Evolutionary conservation across 2,113 vertebrate species (phyloP), one percentile per base, ranked within the genome.

Genomic region (Cyanoramphus novaezelandiae): DNA sequence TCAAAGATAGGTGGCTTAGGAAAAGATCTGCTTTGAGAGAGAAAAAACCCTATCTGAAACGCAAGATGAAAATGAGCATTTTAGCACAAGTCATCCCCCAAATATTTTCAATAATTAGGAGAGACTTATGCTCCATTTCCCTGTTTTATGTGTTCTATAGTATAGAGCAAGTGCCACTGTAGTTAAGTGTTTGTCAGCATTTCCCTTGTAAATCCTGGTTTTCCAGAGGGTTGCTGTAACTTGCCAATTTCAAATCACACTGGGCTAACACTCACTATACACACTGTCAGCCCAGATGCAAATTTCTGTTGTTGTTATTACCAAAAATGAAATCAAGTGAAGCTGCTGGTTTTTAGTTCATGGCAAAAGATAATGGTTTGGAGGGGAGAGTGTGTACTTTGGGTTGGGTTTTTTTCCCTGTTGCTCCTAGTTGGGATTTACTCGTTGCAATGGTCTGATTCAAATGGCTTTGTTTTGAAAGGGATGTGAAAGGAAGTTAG

Each of bases 321-420:
- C 96, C 95, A 97, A 95, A 96, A 97, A 95, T 93, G 94, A 97
- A 96, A 97, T 93, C 93, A 93, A 97, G 93, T 87, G 97, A 95
- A 93, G 83, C 91, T 97, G 49, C 91, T 97, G 88, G 47, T 21
- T 95, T 97, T 95, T 75, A 47, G 64, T 94, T 95, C 80, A 78
- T n/a, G 59, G 82, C 78, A 85, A 88, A 80, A 71, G 31, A 69
- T 28, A 82, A 60, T 62, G 76, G 57, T 35, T 81, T 76, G 82
- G 37, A 74, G 43, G 25, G 19, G 62, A 83, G 25, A 25, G 16
- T 27, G 50, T 4, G 57, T 59, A 59, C 57, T 59, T 59, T 35
- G 59, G 6, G 35, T 28, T 64, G 28, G 20, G 1, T 35, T 60
- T 72, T 52, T 35, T 19, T 1, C 25, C 49, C 70, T 35, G 75